Evolutionary conservation across 2,113 vertebrate species (phyloP).

Genomic region (Pygoscelis antarcticus): DNA sequence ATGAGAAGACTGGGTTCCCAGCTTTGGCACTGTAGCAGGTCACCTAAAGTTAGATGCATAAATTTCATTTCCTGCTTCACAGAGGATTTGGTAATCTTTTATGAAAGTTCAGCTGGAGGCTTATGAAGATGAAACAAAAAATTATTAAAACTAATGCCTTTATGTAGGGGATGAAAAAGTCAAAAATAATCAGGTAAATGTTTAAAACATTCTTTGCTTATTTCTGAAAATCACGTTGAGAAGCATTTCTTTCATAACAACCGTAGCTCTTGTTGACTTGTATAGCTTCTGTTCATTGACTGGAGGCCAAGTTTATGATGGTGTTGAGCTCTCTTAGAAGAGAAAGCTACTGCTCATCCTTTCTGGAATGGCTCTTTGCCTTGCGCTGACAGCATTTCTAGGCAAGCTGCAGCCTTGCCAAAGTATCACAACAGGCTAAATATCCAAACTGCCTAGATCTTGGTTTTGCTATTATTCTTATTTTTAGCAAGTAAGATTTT

Average conservation of each 20-base stretch:
- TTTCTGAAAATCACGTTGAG: constrained; percentile 1
- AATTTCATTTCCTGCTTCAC: neutral
- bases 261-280: neutral
- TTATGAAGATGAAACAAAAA: constrained; percentile 12
- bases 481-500: neutral
- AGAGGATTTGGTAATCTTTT: neutral
- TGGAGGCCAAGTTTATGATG: constrained; percentile 26
- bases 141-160: neutral
- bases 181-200: neutral
- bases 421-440: neutral
- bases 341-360: neutral
- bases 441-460: neutral
- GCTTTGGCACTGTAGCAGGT: neutral
- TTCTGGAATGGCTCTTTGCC: neutral
- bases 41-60: neutral
- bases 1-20: neutral
- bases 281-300: neutral
- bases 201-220: neutral
- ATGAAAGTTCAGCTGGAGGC: neutral
- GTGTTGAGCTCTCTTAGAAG: neutral
- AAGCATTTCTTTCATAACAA: neutral
- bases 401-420: neutral
- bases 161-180: neutral
- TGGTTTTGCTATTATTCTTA: neutral
- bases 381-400: neutral